Percentiles rank a stretch among this genome's conserved stretches.
Conservation (phyloP, 2,113 vertebrate genomes). For the Tympanuchus pallidicinctus region DNA sequence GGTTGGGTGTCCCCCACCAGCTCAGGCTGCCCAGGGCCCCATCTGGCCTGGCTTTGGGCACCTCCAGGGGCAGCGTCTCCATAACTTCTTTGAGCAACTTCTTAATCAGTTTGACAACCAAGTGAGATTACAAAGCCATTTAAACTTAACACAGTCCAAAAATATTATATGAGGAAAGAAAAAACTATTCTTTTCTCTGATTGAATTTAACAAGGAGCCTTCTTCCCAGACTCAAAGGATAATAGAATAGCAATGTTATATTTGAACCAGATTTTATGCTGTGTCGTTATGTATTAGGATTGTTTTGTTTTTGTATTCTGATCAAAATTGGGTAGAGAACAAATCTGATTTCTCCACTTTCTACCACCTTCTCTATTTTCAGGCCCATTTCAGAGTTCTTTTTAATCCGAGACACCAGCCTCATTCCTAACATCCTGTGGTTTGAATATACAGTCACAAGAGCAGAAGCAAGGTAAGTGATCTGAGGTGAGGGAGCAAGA, state of each 20-base stretch:
- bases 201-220: not conserved
- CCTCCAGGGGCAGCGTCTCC: too few species aligned
- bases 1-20: too few species aligned
- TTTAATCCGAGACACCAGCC: slow-evolving; percentile 97
- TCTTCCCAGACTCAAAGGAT: not conserved
- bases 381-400: slow-evolving; percentile 99
- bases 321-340: not conserved
- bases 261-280: not conserved
- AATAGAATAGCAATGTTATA: not conserved
- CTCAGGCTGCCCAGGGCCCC: too few species aligned
- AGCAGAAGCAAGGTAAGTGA: slow-evolving; percentile 94
- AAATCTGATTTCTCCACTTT: not conserved
- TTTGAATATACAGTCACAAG: slow-evolving; percentile 99
- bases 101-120: not conserved
- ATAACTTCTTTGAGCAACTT: not conserved
- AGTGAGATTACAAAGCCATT: not conserved
- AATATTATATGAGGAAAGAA: not conserved
- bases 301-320: not conserved
- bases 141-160: not conserved
- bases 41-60: too few species aligned
- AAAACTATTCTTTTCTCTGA: not conserved
- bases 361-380: not conserved
- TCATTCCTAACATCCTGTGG: slow-evolving; percentile 99
- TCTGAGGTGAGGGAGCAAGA: not conserved
- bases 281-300: not conserved